Conservation (phyloP, 2,113 vertebrate genomes). For the Maccullochella peelii region DNA sequence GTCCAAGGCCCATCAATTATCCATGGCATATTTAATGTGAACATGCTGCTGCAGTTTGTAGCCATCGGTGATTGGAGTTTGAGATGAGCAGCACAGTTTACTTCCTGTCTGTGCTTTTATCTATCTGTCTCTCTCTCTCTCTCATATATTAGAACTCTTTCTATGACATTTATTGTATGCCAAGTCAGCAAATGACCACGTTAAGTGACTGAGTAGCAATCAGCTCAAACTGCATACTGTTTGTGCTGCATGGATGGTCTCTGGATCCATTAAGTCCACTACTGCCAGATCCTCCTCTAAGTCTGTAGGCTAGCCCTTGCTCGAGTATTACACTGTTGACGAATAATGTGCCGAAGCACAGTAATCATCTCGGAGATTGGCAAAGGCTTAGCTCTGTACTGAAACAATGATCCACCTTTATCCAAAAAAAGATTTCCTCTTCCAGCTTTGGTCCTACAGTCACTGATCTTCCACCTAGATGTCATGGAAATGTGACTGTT, state of each 20-base stretch:
- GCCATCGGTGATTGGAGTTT: constrained; percentile 53
- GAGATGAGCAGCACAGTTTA: constrained; percentile 45
- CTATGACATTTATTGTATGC: constrained; percentile 35
- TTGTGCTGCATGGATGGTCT: constrained; percentile 46
- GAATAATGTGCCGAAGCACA: constrained; percentile 47
- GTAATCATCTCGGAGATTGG: constrained; percentile 41
- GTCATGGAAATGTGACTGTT: constrained; percentile 51
- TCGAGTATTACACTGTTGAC: constrained; percentile 17
- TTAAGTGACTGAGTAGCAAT: constrained; percentile 46
- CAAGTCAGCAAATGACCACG: constrained; percentile 53
- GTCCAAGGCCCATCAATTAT: constrained; percentile 69
- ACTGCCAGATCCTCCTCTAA: constrained; percentile 43
- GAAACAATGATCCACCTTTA: constrained; percentile 28
- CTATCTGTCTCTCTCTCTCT: neutral
- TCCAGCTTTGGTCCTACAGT: constrained; percentile 28
- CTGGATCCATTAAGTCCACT: constrained; percentile 46
- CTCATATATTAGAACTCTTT: constrained; percentile 35
- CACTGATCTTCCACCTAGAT: constrained; percentile 41
- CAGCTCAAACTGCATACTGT: constrained; percentile 43
- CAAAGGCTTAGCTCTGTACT: constrained; percentile 5
- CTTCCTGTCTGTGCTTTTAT: constrained; percentile 31
- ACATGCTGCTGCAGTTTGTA: constrained; percentile 61
- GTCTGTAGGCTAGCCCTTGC: constrained; percentile 28
- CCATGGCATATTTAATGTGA: constrained; percentile 66
- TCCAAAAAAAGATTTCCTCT: constrained; percentile 19